These are phyloP conservation scores for Trichogramma dendrolimi DNA, from an alignment of 2,888 invertebrate genomes.

Conservation along the genomic window DNA sequence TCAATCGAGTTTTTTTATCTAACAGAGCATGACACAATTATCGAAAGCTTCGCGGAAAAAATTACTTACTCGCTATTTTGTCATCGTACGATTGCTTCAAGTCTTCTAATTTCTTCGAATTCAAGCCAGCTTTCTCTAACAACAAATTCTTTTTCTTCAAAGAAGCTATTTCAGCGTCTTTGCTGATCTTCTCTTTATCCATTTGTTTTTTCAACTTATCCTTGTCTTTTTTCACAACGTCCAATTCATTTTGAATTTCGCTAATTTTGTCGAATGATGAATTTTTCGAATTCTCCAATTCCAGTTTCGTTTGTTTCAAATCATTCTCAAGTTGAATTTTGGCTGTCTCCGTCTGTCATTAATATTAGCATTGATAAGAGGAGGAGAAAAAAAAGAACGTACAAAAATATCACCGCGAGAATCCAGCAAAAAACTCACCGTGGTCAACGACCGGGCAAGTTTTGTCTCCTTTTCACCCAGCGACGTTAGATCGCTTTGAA, in stretches of 20 bases:
- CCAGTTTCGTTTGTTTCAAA: conserved; percentile 60
- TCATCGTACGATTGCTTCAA: conserved; percentile 66
- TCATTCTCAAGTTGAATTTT: conserved; percentile 58
- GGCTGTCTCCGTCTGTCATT: conserved; percentile 58
- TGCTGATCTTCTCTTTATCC: conserved; percentile 73
- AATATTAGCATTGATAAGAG: conserved; percentile 11
- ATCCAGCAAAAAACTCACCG: conserved; percentile 35
- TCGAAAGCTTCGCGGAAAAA: background rate
- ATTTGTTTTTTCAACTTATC: conserved; percentile 65
- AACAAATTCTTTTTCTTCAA: conserved; percentile 71
- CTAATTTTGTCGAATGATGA: conserved; percentile 53
- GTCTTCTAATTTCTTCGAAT: conserved; percentile 64
- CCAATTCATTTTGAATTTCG: conserved; percentile 55
- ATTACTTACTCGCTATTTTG: conserved; percentile 63
- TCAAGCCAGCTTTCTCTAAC: conserved; percentile 61
- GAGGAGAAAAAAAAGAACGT: background rate
- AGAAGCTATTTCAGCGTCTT: conserved; percentile 72
- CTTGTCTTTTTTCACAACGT: conserved; percentile 57
- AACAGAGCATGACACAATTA: conserved; percentile 3
- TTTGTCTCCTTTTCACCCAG: conserved; percentile 43
- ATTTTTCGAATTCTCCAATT: conserved; percentile 54
- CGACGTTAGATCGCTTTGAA: conserved; percentile 57
- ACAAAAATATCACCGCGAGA: background rate
- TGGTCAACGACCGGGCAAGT: conserved; percentile 43
- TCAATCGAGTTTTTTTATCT: background rate